Evolutionary conservation across 1,140 invertebrate genomes (phyloP).

Genomic region (Heliothis subflexa): DNA sequence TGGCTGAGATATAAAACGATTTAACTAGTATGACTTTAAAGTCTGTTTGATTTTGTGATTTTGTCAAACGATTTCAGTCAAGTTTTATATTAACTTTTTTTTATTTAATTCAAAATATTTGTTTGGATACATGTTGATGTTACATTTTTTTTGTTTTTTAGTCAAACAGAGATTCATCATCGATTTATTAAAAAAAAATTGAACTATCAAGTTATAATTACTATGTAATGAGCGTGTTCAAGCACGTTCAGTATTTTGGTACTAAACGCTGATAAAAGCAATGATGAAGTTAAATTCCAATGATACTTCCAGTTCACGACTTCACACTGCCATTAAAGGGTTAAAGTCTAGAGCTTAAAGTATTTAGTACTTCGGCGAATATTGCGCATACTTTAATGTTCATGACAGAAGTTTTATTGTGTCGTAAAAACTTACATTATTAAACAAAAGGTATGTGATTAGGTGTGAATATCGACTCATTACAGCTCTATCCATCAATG

Average conservation of each 20-base stretch:
- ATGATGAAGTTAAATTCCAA: neutral
- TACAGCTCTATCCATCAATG: no score
- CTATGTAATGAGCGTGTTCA: no score
- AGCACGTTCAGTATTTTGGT: no score
- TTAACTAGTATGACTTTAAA: conserved; percentile 33
- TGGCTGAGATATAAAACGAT: conserved; percentile 30
- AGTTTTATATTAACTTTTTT: neutral
- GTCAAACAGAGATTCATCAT: no score
- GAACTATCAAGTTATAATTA: no score
- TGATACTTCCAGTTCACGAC: neutral
- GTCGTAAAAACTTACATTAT: conserved; percentile 20
- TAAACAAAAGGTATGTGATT: neutral
- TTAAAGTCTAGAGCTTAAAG: conserved; percentile 5
- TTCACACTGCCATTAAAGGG: neutral
- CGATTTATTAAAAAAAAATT: no score
- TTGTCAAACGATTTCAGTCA: neutral
- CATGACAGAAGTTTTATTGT: conserved; percentile 8
- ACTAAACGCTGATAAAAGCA: no score
- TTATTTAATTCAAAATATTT: neutral
- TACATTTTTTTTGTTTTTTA: no score
- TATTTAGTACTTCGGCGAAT: conserved; percentile 14
- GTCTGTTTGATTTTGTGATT: conserved; percentile 25
- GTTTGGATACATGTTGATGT: no score
- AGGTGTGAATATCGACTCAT: no score
- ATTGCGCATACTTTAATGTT: neutral